Evolutionary conservation across 2,888 invertebrate species (phyloP), one percentile per base, ranked within the genome.

Genomic region (Germaria angustata): DNA sequence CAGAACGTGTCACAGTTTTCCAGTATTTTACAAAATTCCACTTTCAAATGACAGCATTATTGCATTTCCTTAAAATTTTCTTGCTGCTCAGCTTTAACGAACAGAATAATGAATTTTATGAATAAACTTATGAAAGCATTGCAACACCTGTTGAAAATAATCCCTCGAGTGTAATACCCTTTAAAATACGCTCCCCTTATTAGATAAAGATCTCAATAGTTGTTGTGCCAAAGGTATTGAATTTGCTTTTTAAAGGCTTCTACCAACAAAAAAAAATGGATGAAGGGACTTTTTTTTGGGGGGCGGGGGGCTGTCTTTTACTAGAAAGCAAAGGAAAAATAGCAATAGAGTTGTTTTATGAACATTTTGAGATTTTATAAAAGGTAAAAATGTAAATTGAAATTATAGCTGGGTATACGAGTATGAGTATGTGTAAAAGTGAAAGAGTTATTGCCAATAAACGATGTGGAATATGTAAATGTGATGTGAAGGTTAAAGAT

Each of bases 71-170:
- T 36, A 39, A 46, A 17, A 41, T 7, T 36, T 24, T 13, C 15
- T 13, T 87, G 80, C 88, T 86, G 87, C 88, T 87, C 89, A 89
- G 90, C 15, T 15, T 85, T n/a, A n/a, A n/a, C n/a, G n/a, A n/a
- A n/a, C n/a, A n/a, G n/a, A n/a, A n/a, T n/a, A n/a, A n/a, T n/a
- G n/a, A n/a, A 6, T 6, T 28, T 28, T 28, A 5, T 39, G 51
- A 51, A 51, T 46, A 65, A 57, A 46, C 66, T 44, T 1, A 46
- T 20, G 46, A 57, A 28, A 46, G 55, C 49, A 1, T 24, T 36
- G 20, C 4, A 61, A 77, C 72, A 73, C 81, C 81, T 63, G 75
- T 73, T 81, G 49, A 46, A 61, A 61, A 63, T 68, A 77, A 63
- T 81, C 81, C 77, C 81, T 24, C 1, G 77, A 61, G 77, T 55